These are phyloP conservation scores for Pangasius mekongensis DNA, from an alignment of 2,797 vertebrate genomes.

Conservation along the genomic window DNA sequence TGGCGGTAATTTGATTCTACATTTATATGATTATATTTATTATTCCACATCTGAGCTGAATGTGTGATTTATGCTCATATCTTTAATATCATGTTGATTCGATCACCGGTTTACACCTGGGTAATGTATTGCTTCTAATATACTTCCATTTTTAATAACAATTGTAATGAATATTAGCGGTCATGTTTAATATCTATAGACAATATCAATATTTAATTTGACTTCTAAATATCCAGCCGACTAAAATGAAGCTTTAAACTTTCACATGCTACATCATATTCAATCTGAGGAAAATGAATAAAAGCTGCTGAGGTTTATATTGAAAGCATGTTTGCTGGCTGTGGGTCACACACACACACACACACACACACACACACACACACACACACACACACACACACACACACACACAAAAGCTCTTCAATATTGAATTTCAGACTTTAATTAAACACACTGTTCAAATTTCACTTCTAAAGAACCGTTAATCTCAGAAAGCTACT, in stretches of 20 bases:
- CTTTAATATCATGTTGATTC: conserved; percentile 13
- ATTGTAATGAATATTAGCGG: conserved; percentile 13
- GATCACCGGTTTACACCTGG: conserved; percentile 7
- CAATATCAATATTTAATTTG: neutral
- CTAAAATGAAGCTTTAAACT: neutral
- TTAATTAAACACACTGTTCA: conserved; percentile 19
- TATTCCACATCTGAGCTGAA: neutral
- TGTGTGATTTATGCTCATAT: conserved; percentile 1
- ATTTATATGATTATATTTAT: conserved; percentile 6
- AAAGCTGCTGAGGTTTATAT: neutral
- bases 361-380: conserved; percentile 19
- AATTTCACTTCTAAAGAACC: neutral
- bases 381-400: conserved; percentile 35
- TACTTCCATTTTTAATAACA: neutral
- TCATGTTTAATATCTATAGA: conserved; percentile 13
- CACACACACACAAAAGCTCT: conserved; percentile 15
- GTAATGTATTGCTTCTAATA: conserved; percentile 25
- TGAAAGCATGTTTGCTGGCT: neutral
- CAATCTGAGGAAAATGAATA: neutral
- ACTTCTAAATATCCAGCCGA: neutral
- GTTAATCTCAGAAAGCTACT: neutral
- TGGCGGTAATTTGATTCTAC: neutral
- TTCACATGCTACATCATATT: neutral
- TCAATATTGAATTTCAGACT: conserved; percentile 15
- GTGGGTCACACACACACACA: neutral